Evolutionary conservation across 1,140 invertebrate genomes (phyloP).

Genomic region (Dendrolimus kikuchii): DNA sequence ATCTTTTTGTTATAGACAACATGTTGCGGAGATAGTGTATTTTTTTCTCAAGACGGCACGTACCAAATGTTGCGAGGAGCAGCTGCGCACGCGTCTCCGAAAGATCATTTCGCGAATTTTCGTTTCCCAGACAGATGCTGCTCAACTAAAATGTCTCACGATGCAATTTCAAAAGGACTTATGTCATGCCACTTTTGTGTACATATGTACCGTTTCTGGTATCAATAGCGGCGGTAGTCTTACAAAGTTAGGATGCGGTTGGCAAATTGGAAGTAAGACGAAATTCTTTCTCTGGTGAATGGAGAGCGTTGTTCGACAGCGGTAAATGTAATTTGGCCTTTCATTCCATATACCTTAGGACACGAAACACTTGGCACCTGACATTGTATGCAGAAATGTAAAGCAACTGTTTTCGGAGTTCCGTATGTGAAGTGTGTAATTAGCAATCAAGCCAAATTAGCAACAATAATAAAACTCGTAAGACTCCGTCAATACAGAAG

Average conservation of each 20-base stretch:
- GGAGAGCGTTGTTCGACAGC: too few relatives aligned
- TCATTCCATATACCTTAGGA: neutral
- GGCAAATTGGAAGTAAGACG: neutral
- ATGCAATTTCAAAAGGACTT: slow-evolving; percentile 11
- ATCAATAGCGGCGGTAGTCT: neutral
- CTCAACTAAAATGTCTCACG: slow-evolving; percentile 13
- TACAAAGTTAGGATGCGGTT: slow-evolving; percentile 5
- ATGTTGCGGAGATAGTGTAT: slow-evolving; percentile 11
- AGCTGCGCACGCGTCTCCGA: slow-evolving; percentile 29
- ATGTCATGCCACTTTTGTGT: slow-evolving; percentile 5
- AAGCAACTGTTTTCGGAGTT: too few relatives aligned
- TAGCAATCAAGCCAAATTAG: too few relatives aligned
- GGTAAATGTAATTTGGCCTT: too few relatives aligned
- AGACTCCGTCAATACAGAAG: too few relatives aligned
- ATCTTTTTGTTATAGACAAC: slow-evolving; percentile 15
- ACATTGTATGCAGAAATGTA: slow-evolving; percentile 8
- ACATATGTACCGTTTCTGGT: neutral
- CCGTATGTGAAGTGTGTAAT: too few relatives aligned
- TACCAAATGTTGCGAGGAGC: slow-evolving; percentile 51
- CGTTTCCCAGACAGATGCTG: slow-evolving; percentile 36
- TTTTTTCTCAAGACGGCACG: slow-evolving; percentile 36
- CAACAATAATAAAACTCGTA: too few relatives aligned
- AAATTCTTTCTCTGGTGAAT: too few relatives aligned
- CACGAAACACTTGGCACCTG: slow-evolving; percentile 10
- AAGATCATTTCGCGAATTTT: slow-evolving; percentile 50